Evolutionary conservation across 2,113 vertebrate species (phyloP).

Genomic region (Corvus moneduloides): DNA sequence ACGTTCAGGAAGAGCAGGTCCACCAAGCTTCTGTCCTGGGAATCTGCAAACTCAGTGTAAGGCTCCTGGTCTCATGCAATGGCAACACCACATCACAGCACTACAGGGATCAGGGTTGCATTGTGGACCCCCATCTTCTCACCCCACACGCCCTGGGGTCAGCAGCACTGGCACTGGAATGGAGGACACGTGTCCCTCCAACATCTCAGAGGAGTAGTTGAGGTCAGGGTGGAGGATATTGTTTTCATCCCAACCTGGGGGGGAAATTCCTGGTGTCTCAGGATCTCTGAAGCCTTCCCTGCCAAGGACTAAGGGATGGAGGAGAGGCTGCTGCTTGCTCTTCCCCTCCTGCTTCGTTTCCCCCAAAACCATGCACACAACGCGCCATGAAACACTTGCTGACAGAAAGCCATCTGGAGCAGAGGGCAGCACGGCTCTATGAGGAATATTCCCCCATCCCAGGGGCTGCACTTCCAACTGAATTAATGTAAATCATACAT

Average conservation of each 20-base stretch:
- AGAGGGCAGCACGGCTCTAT: rapidly evolving
- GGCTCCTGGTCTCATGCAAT: rapidly evolving
- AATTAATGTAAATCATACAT: not conserved
- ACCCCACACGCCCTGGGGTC: rapidly evolving
- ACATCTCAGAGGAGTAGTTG: not conserved
- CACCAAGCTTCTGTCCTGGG: not conserved
- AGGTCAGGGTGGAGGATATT: not conserved
- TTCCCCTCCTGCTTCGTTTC: not conserved
- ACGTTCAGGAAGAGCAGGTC: not conserved
- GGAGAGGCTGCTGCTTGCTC: not conserved
- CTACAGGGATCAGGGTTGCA: rapidly evolving
- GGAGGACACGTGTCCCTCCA: not conserved
- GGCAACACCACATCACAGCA: not conserved
- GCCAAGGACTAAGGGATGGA: not conserved
- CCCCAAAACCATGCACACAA: not conserved
- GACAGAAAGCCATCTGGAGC: not conserved
- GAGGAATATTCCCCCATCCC: not conserved
- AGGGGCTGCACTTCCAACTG: not conserved
- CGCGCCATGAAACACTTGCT: not conserved
- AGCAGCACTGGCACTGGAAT: not conserved
- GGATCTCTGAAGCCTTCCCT: not conserved
- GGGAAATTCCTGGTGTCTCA: rapidly evolving
- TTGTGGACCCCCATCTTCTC: not conserved
- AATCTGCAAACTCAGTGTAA: not conserved
- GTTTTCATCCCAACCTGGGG: rapidly evolving